Conservation (phyloP, 2,113 vertebrate genomes). For the Rhinopomastus cyanomelas region DNA sequence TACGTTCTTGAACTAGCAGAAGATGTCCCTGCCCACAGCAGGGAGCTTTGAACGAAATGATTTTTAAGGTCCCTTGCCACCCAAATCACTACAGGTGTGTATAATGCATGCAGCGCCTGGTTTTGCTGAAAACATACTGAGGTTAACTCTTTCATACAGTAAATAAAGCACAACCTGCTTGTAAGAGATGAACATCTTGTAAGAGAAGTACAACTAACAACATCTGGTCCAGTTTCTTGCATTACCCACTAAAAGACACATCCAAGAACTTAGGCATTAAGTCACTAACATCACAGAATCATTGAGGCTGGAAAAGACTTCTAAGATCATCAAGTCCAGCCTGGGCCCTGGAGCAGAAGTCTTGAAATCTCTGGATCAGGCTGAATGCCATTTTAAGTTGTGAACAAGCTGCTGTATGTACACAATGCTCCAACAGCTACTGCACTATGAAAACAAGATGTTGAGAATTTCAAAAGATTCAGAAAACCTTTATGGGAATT, state of each 20-base stretch:
- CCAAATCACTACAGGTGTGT: neutral
- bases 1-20: neutral
- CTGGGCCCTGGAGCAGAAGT: neutral
- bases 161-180: neutral
- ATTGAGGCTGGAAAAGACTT: too few relatives aligned
- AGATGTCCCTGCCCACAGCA: neutral
- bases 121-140: neutral
- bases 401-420: neutral
- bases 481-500: neutral
- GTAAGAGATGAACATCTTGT: neutral
- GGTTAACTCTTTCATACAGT: neutral
- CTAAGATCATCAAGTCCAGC: neutral
- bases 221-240: neutral
- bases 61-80: neutral
- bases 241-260: neutral
- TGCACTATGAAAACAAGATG: neutral
- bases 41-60: neutral
- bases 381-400: neutral
- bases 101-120: neutral
- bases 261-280: neutral
- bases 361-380: neutral
- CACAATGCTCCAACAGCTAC: neutral
- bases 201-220: slow-evolving; percentile 16
- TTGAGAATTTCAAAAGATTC: neutral
- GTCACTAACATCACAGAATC: neutral